A percentile compares a stretch with the other conserved stretches of the same genome.
Conservation (phyloP, 2,797 vertebrate species). For the Hoplostethus atlanticus region DNA sequence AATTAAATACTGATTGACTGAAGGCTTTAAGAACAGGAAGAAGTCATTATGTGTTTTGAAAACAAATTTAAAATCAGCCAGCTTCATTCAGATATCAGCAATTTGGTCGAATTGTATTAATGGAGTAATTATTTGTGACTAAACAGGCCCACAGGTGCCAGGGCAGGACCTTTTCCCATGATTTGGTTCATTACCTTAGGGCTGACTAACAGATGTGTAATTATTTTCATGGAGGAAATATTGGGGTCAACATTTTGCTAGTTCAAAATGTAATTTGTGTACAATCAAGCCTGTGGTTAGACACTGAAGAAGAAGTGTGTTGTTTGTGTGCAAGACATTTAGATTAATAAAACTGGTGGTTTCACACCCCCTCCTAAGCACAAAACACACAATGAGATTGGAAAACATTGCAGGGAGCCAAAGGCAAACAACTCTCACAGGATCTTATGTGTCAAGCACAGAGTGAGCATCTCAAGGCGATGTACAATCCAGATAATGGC, state of each 20-base stretch:
- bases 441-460: neutral
- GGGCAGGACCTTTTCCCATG: neutral
- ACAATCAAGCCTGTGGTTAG: constrained; percentile 31
- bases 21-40: too few species aligned
- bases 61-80: too few species aligned
- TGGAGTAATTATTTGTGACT: neutral
- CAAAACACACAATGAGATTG: constrained; percentile 11
- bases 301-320: constrained; percentile 10
- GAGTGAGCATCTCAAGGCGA: neutral
- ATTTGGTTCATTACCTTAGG: neutral
- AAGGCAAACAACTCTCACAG: constrained; percentile 1
- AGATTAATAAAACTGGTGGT: constrained; percentile 32
- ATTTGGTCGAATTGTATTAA: neutral
- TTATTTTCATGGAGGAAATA: neutral
- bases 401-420: constrained; percentile 35
- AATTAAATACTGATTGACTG: neutral
- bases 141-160: neutral
- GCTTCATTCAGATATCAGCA: neutral
- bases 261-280: constrained; percentile 47
- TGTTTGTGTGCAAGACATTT: constrained; percentile 40
- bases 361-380: constrained; percentile 32
- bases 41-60: too few species aligned
- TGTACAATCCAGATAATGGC: too few species aligned
- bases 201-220: neutral
- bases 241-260: constrained; percentile 21